These are phyloP conservation scores for Cynodonichthys magdalenae DNA, from an alignment of 2,797 vertebrate genomes.

Conservation along the genomic window DNA sequence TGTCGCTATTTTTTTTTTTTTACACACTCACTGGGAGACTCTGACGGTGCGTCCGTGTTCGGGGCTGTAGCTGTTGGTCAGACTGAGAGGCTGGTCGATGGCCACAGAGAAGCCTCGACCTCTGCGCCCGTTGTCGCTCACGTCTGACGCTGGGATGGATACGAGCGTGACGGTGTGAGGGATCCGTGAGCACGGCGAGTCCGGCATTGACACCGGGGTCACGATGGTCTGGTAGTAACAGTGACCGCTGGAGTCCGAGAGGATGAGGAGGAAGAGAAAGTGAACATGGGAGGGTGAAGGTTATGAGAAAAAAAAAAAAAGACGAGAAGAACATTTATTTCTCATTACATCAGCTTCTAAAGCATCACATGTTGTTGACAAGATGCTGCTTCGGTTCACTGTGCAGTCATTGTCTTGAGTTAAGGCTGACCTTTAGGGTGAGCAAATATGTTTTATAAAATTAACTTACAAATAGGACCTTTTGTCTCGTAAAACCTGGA, in stretches of 20 bases:
- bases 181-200: conserved; percentile 89
- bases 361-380: conserved; percentile 59
- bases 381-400: conserved; percentile 29
- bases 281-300: neutral
- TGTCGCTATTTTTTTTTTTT: neutral
- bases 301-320: neutral
- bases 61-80: conserved; percentile 78
- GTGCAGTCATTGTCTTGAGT: conserved; percentile 30
- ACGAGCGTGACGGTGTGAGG: conserved; percentile 97
- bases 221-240: conserved; percentile 96
- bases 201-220: conserved; percentile 88
- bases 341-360: conserved; percentile 23
- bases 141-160: conserved; percentile 90
- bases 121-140: conserved; percentile 75
- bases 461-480: conserved; percentile 13
- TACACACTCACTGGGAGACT: conserved; percentile 90
- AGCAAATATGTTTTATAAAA: conserved; percentile 12
- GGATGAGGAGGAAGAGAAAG: neutral
- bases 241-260: conserved; percentile 81
- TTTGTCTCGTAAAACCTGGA: conserved; percentile 8
- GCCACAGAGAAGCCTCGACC: conserved; percentile 93
- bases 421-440: conserved; percentile 17
- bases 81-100: conserved; percentile 86
- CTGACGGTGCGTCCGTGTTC: conserved; percentile 89
- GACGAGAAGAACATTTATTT: conserved; percentile 5